Percentiles rank a stretch among this genome's conserved stretches.
Evolutionary conservation across 2,797 vertebrate species (phyloP).

Genomic region (Cuniculus paca): DNA sequence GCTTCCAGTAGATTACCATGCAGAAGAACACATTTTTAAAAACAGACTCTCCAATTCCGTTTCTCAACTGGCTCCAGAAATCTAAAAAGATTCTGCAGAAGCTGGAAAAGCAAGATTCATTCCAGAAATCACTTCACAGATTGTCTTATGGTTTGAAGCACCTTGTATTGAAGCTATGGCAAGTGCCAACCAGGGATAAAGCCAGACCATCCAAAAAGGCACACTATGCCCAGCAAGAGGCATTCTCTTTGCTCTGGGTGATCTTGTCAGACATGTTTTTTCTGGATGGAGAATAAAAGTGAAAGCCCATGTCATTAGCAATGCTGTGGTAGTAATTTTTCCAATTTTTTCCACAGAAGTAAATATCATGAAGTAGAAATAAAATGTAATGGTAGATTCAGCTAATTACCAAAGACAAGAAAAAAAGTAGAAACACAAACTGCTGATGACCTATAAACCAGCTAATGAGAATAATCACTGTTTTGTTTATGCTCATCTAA

Average conservation of each 20-base stretch:
- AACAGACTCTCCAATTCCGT: not conserved
- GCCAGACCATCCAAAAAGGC: slow-evolving; percentile 66
- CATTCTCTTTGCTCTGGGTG: not conserved
- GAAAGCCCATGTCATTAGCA: not conserved
- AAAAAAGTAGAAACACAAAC: slow-evolving; percentile 21
- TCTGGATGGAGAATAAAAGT: not conserved
- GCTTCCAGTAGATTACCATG: not conserved
- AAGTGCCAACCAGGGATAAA: not conserved
- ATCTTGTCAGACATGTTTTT: not conserved
- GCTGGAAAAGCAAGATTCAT: not conserved
- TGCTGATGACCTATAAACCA: slow-evolving; percentile 9
- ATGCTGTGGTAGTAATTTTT: not conserved
- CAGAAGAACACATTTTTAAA: slow-evolving; percentile 24
- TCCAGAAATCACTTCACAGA: slow-evolving; percentile 57
- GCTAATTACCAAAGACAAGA: not conserved
- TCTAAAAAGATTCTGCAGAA: slow-evolving; percentile 1
- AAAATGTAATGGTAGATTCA: not conserved
- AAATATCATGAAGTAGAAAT: not conserved
- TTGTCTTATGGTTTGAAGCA: slow-evolving; percentile 39
- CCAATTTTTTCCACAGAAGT: not conserved
- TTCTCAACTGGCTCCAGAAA: not conserved
- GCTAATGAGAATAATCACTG: not conserved
- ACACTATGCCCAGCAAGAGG: slow-evolving; percentile 52
- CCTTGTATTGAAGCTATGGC: slow-evolving; percentile 64
- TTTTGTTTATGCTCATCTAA: not conserved